Percentiles rank a stretch among this genome's conserved stretches.
Conservation (phyloP, 2,888 invertebrate genomes). For the Antheraea yamamai region DNA sequence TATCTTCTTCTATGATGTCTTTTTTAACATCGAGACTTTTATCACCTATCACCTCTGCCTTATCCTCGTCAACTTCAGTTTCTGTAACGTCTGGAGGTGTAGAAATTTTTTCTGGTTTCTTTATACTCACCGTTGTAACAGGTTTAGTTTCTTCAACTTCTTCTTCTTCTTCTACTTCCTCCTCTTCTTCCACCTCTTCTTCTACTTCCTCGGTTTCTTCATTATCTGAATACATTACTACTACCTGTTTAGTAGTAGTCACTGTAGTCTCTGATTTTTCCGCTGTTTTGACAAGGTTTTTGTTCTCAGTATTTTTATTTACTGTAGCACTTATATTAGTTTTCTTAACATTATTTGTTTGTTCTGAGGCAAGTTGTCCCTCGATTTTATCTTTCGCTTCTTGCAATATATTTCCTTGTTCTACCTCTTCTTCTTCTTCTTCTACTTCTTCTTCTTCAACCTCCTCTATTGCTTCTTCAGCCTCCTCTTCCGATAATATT, state of each 20-base stretch:
- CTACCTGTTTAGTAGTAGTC: constrained; percentile 61
- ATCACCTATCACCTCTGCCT: constrained; percentile 27
- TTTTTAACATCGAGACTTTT: constrained; percentile 6
- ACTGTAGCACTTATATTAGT: constrained; percentile 33
- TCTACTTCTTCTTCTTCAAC: constrained; percentile 56
- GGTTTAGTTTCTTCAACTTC: constrained; percentile 43
- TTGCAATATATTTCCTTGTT: constrained; percentile 27
- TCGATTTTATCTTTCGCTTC: constrained; percentile 39
- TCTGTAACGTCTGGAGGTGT: constrained; percentile 23
- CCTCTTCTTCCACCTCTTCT: constrained; percentile 45
- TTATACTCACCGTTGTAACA: constrained; percentile 42
- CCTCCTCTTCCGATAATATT: constrained; percentile 64
- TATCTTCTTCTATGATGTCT: constrained; percentile 2
- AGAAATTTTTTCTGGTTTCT: constrained; percentile 31
- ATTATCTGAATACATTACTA: constrained; percentile 50
- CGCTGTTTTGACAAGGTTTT: constrained; percentile 55
- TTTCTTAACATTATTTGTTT: constrained; percentile 32
- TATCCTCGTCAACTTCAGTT: constrained; percentile 25
- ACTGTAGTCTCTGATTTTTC: constrained; percentile 62
- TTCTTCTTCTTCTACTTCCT: constrained; percentile 45
- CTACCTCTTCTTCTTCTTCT: constrained; percentile 43
- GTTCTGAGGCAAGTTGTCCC: constrained; percentile 34
- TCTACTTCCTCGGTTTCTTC: constrained; percentile 50
- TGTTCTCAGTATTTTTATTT: constrained; percentile 46
- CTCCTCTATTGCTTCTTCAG: constrained; percentile 57